These are phyloP conservation scores for Caenorhabditis macrosperma DNA, from an alignment of 2,888 invertebrate genomes.

Conservation along the genomic window DNA sequence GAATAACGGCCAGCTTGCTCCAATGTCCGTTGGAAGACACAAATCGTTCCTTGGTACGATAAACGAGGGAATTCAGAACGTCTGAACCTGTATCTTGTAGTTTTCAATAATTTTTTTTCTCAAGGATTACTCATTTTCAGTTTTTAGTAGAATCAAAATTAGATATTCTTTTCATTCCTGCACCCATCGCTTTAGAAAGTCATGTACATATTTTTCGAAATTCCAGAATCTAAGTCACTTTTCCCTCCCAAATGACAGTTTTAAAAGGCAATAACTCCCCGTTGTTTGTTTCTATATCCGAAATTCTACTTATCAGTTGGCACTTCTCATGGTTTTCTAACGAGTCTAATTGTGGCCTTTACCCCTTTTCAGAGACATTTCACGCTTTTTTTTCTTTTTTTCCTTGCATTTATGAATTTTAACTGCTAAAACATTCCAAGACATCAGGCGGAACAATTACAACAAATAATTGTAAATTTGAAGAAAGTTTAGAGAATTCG, in stretches of 20 bases:
- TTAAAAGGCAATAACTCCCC: too few species aligned
- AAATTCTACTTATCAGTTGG: background rate
- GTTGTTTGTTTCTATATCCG: too few species aligned
- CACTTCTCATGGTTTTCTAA: background rate
- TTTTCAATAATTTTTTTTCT: background rate
- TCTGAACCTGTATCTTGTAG: slow-evolving; percentile 7
- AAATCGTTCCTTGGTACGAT: slow-evolving; percentile 46
- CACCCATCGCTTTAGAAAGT: too few species aligned
- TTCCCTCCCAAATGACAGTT: background rate
- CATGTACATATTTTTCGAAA: background rate
- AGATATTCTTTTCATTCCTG: too few species aligned
- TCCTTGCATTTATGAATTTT: too few species aligned
- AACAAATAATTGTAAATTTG: too few species aligned
- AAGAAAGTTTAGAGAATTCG: too few species aligned
- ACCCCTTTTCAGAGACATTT: background rate
- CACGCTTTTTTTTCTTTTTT: background rate
- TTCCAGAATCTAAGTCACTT: slow-evolving; percentile 37
- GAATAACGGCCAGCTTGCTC: slow-evolving; percentile 6
- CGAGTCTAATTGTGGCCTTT: slow-evolving; percentile 3
- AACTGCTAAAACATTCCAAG: too few species aligned
- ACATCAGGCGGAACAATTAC: too few species aligned
- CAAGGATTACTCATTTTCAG: background rate
- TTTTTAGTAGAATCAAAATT: too few species aligned
- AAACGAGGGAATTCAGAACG: slow-evolving; percentile 20
- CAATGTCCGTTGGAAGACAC: slow-evolving; percentile 28